Conservation (phyloP, 2,113 vertebrate species). For the Chionis minor region DNA sequence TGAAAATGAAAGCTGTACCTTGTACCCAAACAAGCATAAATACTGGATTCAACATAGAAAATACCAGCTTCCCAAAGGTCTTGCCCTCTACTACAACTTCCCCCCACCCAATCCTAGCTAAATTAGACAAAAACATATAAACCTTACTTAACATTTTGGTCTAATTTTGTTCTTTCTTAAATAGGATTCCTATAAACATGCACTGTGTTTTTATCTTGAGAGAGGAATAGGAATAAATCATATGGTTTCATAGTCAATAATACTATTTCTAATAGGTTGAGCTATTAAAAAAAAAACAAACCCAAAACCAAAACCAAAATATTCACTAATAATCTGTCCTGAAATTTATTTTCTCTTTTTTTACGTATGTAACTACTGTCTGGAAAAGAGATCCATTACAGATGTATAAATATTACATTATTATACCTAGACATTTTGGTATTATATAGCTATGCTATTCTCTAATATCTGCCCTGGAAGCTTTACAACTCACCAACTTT, state of each 20-base stretch:
- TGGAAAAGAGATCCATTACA: background rate
- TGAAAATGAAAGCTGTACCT: background rate
- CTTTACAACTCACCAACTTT: background rate
- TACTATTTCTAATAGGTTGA: background rate
- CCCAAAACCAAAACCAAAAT: background rate
- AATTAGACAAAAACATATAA: background rate
- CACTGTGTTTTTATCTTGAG: background rate
- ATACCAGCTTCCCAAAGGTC: background rate
- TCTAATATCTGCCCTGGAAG: background rate
- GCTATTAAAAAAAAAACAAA: background rate
- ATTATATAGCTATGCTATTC: background rate
- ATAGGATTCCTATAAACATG: background rate
- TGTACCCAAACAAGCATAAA: background rate
- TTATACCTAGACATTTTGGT: background rate
- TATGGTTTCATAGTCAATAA: background rate
- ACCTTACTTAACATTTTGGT: fast-evolving
- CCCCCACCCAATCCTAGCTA: background rate
- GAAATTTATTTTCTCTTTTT: background rate
- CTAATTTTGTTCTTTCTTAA: background rate
- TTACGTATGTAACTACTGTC: background rate
- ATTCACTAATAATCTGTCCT: background rate
- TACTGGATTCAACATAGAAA: background rate
- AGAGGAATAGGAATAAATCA: background rate
- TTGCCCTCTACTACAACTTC: background rate
- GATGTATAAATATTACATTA: background rate